These are phyloP conservation scores for Eristalis tenax DNA, from an alignment of 2,888 invertebrate genomes.

Conservation along the genomic window DNA sequence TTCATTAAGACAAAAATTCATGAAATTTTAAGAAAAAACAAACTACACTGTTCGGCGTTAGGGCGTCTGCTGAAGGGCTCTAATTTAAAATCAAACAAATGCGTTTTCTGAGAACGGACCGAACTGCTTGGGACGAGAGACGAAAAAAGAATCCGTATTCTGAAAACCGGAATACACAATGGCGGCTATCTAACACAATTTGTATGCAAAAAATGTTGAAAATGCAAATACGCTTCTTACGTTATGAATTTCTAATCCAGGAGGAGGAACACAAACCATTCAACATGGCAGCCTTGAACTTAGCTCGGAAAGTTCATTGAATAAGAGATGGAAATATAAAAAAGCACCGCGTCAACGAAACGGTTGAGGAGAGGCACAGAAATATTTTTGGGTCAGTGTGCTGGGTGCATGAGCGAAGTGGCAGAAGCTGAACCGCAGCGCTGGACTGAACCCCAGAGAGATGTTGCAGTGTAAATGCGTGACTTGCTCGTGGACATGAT, in stretches of 20 bases:
- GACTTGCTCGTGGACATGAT: slow-evolving; percentile 62
- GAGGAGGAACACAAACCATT: slow-evolving; percentile 18
- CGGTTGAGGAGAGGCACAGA: neutral
- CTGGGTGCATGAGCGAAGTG: neutral
- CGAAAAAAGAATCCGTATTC: neutral
- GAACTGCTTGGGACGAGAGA: neutral
- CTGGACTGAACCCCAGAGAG: neutral
- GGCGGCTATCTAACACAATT: neutral
- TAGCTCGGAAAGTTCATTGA: slow-evolving; percentile 35
- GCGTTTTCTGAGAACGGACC: slow-evolving; percentile 10
- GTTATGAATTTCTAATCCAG: slow-evolving; percentile 62
- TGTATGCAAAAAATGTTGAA: slow-evolving; percentile 50
- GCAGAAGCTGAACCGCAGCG: neutral
- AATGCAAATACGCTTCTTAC: slow-evolving; percentile 56
- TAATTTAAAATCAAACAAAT: slow-evolving; percentile 23
- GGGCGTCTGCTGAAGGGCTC: neutral
- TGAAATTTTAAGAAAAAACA: neutral
- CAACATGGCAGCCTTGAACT: slow-evolving; percentile 62
- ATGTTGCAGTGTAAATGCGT: slow-evolving; percentile 62
- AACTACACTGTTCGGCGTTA: neutral
- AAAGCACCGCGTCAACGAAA: neutral
- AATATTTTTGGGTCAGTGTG: slow-evolving; percentile 38
- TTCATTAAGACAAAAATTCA: slow-evolving; percentile 1
- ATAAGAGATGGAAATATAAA: neutral
- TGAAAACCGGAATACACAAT: slow-evolving; percentile 40